Evolutionary conservation across 1,140 invertebrate species (phyloP).

Genomic region (Lepidurus arcticus): DNA sequence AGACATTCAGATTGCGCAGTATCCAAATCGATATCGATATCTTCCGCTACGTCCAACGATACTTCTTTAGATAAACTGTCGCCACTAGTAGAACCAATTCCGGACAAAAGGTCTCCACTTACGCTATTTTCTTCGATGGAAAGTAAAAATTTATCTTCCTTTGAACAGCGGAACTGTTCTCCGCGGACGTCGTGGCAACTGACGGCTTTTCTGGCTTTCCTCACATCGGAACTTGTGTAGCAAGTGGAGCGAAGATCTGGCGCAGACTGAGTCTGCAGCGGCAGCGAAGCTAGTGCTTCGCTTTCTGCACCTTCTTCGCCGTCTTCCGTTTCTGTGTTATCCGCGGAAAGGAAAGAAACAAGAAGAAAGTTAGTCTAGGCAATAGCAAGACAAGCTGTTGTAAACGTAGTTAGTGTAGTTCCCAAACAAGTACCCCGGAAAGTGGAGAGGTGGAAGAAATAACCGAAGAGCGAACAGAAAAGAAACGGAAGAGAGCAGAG

Average conservation of each 20-base stretch:
- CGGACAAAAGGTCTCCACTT: slow-evolving; percentile 32
- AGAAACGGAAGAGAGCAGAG: background rate
- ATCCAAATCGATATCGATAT: background rate
- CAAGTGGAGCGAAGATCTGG: slow-evolving; percentile 29
- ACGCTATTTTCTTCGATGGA: background rate
- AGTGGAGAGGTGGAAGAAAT: background rate
- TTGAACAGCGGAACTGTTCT: background rate
- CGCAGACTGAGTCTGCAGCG: slow-evolving; percentile 29
- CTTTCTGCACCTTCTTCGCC: slow-evolving; percentile 20
- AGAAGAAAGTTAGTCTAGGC: slow-evolving; percentile 12
- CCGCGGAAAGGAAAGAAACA: slow-evolving; percentile 5
- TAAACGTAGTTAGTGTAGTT: background rate
- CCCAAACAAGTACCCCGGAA: slow-evolving; percentile 12
- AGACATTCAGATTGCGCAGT: slow-evolving; percentile 24
- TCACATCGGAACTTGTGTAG: slow-evolving; percentile 11
- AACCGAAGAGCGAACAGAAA: background rate
- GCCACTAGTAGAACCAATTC: slow-evolving; percentile 33
- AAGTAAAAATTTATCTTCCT: background rate
- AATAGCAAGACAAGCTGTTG: background rate
- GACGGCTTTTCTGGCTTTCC: background rate
- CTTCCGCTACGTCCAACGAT: background rate
- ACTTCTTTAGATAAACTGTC: slow-evolving; percentile 13
- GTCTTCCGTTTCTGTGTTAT: slow-evolving; percentile 4
- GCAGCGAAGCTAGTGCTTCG: slow-evolving; percentile 6
- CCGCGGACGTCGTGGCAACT: background rate